Evolutionary conservation across 1,140 invertebrate species (phyloP), one percentile per base, ranked within the genome.

Genomic region (Pachypeltis micranthus): DNA sequence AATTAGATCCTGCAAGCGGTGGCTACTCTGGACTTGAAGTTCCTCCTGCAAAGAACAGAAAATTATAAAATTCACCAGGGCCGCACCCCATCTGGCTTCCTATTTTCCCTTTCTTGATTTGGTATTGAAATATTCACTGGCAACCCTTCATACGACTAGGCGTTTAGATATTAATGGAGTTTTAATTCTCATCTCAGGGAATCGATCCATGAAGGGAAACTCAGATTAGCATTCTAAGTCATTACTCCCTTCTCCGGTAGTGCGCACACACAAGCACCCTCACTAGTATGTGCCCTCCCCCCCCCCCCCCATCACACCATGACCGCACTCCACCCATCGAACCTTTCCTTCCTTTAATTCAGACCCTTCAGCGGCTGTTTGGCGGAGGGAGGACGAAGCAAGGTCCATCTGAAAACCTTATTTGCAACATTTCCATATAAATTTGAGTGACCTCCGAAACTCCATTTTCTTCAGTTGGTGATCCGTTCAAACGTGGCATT

Each of bases 91-190:
- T 39, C 31, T 16, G 16, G 31, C 16, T 16, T 7, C 21, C 21
- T 16, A 39, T 7, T 39, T 16, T 7, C 21, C 21, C 55, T 27
- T 57, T 21, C 55, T 57, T 57, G 55, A 57, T 57, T 57, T 29
- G 27, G 12, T 57, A 57, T 26, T 57, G 55, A 57, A 57, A 57
- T 57, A 57, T 57, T 57, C 55, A 57, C 55, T 29, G 23, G 24
- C 7, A 57, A 26, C 12, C 55, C 21, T 21, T 21, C 55, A 57
- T 57, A 57, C 55, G 27, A 57, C 55, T 28, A 57, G 55, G 7
- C 55, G 55, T 57, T 57, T 57, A 57, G 55, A 26, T 57, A 57
- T 57, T 57, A 57, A 57, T 57, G 55, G 27, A 57, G 55, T 57
- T 57, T 57, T 57, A 57, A 57, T 57, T 57, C 55, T 29, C 55